phyloP scores from a whole-genome alignment of 2,113 vertebrate genomes.

The Toxotes chatareus region DNA sequence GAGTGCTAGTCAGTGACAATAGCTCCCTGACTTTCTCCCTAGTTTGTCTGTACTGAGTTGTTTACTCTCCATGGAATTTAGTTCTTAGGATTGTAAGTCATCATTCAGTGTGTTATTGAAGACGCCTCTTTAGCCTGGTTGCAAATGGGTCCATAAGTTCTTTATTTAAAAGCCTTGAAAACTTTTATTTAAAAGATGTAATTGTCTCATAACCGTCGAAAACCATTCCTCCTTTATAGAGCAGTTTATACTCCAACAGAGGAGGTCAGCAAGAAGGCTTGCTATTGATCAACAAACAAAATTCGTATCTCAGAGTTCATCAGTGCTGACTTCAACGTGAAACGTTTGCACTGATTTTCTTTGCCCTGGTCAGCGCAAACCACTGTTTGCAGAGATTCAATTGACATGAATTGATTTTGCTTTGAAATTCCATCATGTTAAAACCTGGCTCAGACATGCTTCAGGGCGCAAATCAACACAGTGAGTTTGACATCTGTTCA shows the following conservation, averaged over 20 bases:
- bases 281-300: neutral
- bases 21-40: neutral
- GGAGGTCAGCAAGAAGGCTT: neutral
- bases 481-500: neutral
- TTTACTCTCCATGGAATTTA: neutral
- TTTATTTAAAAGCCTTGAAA: neutral
- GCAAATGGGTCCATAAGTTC: neutral
- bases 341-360: neutral
- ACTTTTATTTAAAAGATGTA: too few species aligned
- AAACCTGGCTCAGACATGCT: neutral
- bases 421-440: neutral
- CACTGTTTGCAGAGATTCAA: neutral
- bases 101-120: neutral
- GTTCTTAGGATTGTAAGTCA: neutral
- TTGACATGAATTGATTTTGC: neutral
- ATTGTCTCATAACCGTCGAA: neutral
- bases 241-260: neutral
- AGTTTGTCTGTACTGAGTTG: neutral
- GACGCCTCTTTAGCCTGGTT: neutral
- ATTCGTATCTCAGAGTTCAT: neutral
- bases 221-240: neutral
- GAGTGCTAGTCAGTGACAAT: too few species aligned
- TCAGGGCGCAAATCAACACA: neutral
- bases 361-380: neutral
- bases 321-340: neutral